A percentile compares a stretch with the other conserved stretches of the same genome.
phyloP scores from a whole-genome alignment of 2,797 vertebrate species.

The Fringilla coelebs region DNA sequence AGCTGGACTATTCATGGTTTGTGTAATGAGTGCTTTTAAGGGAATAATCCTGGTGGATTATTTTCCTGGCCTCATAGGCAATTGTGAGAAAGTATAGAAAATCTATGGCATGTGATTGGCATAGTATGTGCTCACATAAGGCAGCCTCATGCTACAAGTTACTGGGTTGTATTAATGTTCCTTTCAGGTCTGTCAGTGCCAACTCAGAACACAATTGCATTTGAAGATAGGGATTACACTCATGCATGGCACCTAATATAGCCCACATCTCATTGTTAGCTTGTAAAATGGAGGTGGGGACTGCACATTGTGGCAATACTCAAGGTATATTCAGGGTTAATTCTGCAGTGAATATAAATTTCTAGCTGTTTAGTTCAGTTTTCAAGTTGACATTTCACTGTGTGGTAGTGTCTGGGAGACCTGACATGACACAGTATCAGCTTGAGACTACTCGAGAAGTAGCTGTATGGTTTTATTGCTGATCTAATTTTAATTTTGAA shows the following conservation, averaged over 20 bases:
- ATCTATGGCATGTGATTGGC: neutral
- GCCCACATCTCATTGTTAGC: neutral
- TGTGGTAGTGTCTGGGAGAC: neutral
- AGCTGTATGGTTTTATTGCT: neutral
- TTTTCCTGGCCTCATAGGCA: neutral
- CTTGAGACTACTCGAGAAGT: neutral
- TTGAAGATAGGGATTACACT: neutral
- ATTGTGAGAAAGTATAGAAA: neutral
- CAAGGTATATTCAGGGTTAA: neutral
- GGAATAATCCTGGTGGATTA: neutral
- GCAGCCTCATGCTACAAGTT: neutral
- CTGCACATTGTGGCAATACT: neutral
- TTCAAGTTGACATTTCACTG: neutral
- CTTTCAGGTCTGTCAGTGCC: neutral
- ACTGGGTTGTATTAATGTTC: neutral
- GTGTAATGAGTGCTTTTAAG: neutral
- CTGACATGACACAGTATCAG: neutral
- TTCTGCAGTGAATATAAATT: neutral
- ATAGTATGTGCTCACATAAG: neutral
- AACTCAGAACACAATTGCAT: neutral
- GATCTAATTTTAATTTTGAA: neutral
- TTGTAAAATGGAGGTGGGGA: neutral
- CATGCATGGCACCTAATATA: fast-evolving
- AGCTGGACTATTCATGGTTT: neutral
- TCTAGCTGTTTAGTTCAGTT: neutral